Evolutionary conservation across 2,113 vertebrate species (phyloP), one percentile per base, ranked within the genome.

Genomic region (Hiodon tergisus): DNA sequence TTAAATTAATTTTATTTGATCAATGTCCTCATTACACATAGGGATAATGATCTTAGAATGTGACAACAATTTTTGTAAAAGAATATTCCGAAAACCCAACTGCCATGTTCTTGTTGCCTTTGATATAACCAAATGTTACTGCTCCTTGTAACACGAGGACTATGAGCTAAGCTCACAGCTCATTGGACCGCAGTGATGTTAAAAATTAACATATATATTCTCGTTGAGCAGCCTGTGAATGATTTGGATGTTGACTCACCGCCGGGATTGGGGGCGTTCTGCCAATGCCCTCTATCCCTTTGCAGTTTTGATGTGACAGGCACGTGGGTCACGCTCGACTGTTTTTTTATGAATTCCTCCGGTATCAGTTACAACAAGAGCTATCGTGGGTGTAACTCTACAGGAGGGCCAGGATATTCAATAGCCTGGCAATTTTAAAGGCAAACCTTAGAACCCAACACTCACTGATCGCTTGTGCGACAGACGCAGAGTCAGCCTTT

Each of bases 161-260:
- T 79, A 74, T 79, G 82, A 86, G 60, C 86, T 53, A 31, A 31
- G 67, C 47, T 77, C 52, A 62, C 71, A 61, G 67, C 11, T 16
- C n/a, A 51, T 16, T 57, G 62, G 53, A 17, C 67, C 48, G 31
- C 31, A 31, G 9, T 61, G 69, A 5, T 16, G 84, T 90, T 89
- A 90, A 89, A 85, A 11, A 90, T 91, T 90, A 88, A 90, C 84
- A 61, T 52, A 48, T 73, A 57, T 76, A 71, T 69, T 75, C 60
- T 78, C 80, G 74, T 58, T 73, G 14, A 4, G 61, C 58, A 80
- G 76, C 79, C 76, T 74, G 51, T 50, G 52, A 51, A 17, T 31
- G 67, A 70, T 50, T 78, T 61, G 68, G 69, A 65, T 65, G 60
- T 69, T 80, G 78, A 81, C 65, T 80, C 78, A 81, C 3, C 7